These are phyloP conservation scores for Serinus canaria DNA, from an alignment of 2,113 vertebrate genomes.

Conservation along the genomic window DNA sequence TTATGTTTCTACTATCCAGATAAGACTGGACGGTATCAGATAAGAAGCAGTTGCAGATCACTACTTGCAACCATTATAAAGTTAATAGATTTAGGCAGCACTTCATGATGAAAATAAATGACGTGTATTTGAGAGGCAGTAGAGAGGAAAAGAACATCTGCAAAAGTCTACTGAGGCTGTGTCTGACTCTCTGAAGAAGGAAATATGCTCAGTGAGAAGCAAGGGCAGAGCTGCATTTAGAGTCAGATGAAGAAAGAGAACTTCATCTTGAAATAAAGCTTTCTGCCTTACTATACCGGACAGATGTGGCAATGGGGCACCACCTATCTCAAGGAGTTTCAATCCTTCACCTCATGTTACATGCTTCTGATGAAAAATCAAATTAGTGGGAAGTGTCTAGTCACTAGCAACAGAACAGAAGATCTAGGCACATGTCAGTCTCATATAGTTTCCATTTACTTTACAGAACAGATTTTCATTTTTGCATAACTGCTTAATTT, in stretches of 20 bases:
- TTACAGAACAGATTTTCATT: neutral
- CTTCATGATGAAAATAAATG: neutral
- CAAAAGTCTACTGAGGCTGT: neutral
- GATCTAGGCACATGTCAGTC: neutral
- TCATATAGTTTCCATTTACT: neutral
- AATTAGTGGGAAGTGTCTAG: neutral
- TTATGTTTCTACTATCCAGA: neutral
- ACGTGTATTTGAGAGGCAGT: neutral
- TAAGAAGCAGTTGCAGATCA: neutral
- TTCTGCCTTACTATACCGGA: neutral
- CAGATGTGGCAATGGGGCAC: neutral
- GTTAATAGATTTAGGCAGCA: neutral
- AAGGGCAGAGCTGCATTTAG: neutral
- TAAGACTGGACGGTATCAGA: neutral
- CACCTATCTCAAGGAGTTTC: neutral
- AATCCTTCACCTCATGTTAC: neutral
- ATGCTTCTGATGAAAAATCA: neutral
- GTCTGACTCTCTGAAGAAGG: neutral
- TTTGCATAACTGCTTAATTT: neutral
- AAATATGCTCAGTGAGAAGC: neutral
- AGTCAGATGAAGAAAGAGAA: neutral
- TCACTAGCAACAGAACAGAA: neutral
- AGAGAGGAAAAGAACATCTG: neutral
- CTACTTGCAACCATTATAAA: neutral
- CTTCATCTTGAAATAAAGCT: neutral